Evolutionary conservation across 1,140 invertebrate species (phyloP), one percentile per base, ranked within the genome.

Genomic region (Vollenhovia emeryi): DNA sequence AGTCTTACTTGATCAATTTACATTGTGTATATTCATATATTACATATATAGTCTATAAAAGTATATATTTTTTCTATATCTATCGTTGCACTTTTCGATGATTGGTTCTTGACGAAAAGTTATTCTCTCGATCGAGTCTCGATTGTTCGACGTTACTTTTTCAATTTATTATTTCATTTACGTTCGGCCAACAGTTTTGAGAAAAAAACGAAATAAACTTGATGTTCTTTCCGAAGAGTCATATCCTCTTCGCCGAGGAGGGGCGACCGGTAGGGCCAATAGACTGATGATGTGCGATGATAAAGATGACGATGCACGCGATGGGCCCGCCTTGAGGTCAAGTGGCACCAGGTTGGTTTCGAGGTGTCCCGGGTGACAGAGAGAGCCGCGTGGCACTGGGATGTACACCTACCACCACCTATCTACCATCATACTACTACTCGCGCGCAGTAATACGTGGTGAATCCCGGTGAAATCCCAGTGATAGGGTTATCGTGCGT

Each of bases 211-310:
- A 82, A 82, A 94, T 93, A 93, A 94, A 95, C 93, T 94, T 95
- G 94, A 94, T 95, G 93, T 95, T 95, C 94, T 95, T 95, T 95
- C 93, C 94, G 94, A 95, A 95, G 95, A 95, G 94, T 93, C 94
- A 93, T 95, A 93, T 94, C 95, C 95, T 95, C 95, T 95, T 95
- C 94, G 92, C 94, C 94, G 93, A 93, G 95, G 94, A 95, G 93
- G 94, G 93, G 93, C 92, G 93, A 92, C 92, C 93, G 94, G 90
- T 95, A 95, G 94, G 94, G 95, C 93, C 92, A 91, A 93, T 94
- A 94, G 92, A 93, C 91, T 92, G 93, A 94, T 93, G 93, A 93
- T 94, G 93, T 92, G 91, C 92, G 92, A 94, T 94, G 94, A 93
- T 93, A 93, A 69, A 94, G 93, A 93, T 92, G 92, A 93, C 92